Evolutionary conservation across 2,888 invertebrate species (phyloP).

Genomic region (Bhutanitis thaidina): DNA sequence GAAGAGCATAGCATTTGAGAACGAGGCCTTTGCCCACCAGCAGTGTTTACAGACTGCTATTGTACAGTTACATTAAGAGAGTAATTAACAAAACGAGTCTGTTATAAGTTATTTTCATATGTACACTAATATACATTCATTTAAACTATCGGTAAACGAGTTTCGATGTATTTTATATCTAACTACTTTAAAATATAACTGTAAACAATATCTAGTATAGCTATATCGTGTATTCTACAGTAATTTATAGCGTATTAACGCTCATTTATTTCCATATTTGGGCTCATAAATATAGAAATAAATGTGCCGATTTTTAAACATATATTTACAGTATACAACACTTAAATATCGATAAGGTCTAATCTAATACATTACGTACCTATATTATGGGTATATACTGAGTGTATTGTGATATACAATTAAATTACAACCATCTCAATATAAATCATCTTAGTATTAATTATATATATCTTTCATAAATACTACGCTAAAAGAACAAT

Average conservation of each 20-base stretch:
- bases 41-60: too few relatives aligned
- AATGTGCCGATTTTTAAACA: constrained; percentile 14
- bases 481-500: too few relatives aligned
- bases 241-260: constrained; percentile 1
- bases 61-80: too few relatives aligned
- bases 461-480: too few relatives aligned
- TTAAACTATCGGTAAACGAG: neutral
- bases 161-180: constrained; percentile 17
- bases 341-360: too few relatives aligned
- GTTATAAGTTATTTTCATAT: neutral
- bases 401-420: too few relatives aligned
- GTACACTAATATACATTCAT: neutral
- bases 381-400: too few relatives aligned
- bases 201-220: neutral
- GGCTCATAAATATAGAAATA: constrained; percentile 37
- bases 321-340: neutral
- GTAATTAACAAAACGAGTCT: too few relatives aligned
- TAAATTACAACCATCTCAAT: too few relatives aligned
- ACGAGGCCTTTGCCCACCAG: too few relatives aligned
- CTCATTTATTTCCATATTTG: constrained; percentile 33
- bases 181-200: neutral
- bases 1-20: too few relatives aligned
- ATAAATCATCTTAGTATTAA: too few relatives aligned
- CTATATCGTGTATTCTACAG: neutral
- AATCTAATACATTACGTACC: neutral